These are phyloP conservation scores for Stictonetta naevosa DNA, from an alignment of 2,113 vertebrate genomes.

Conservation along the genomic window DNA sequence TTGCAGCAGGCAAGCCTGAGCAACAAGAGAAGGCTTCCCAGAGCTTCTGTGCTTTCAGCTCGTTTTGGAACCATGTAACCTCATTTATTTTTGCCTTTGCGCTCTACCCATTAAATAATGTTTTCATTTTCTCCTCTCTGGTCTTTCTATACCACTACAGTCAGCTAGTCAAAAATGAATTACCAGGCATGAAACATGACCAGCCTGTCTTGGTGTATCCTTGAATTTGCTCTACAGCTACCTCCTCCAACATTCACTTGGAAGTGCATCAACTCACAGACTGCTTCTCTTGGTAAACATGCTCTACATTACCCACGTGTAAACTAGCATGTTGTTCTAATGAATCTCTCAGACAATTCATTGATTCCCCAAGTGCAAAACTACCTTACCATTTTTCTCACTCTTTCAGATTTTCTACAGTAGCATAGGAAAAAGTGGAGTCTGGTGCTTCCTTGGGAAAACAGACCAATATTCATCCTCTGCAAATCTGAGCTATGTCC, in stretches of 20 bases:
- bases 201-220: not conserved
- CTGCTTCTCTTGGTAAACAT: not conserved
- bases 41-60: not conserved
- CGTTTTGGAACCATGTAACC: not conserved
- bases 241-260: not conserved
- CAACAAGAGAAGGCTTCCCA: not conserved
- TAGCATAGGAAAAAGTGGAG: not conserved
- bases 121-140: not conserved
- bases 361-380: not conserved
- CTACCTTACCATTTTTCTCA: not conserved
- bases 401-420: not conserved
- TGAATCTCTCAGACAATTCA: not conserved
- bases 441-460: not conserved
- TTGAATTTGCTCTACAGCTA: not conserved
- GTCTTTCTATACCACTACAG: not conserved
- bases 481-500: slow-evolving; percentile 11
- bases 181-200: not conserved
- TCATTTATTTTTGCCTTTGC: not conserved
- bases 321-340: not conserved
- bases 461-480: not conserved
- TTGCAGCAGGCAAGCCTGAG: not conserved
- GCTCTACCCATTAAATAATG: not conserved
- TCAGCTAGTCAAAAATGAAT: not conserved
- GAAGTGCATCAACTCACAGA: not conserved
- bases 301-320: not conserved